Conservation (phyloP, 2,888 invertebrate species). For the Phanerotoma sp. region DNA sequence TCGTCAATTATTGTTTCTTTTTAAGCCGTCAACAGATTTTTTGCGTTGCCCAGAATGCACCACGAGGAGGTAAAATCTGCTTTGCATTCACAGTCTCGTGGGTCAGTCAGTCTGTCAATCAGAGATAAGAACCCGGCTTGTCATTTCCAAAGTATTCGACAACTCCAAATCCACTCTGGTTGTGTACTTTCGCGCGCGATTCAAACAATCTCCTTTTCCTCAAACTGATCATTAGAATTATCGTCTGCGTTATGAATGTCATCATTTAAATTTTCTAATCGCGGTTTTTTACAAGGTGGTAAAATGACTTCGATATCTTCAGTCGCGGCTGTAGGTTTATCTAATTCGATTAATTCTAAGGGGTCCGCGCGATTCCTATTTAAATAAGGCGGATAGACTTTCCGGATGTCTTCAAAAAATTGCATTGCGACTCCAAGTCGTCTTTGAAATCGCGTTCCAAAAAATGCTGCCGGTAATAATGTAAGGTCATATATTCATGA, state of each 20-base stretch:
- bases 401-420: conserved; percentile 23
- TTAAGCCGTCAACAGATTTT: too few species aligned
- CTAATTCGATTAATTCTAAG: conserved; percentile 16
- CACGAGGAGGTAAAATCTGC: conserved; percentile 18
- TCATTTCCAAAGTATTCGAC: too few species aligned
- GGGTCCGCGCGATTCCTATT: conserved; percentile 7
- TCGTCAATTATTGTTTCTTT: too few species aligned
- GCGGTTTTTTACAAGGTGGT: too few species aligned
- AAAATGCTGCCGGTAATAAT: conserved; percentile 17
- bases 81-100: conserved; percentile 13
- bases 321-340: conserved; percentile 18
- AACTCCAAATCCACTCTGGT: conserved; percentile 19
- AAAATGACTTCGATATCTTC: conserved; percentile 3
- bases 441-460: conserved; percentile 8
- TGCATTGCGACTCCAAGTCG: conserved; percentile 19
- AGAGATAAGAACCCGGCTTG: conserved; percentile 7
- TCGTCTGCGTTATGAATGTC: too few species aligned
- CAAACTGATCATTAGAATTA: too few species aligned
- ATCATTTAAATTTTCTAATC: neutral
- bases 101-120: too few species aligned
- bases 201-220: too few species aligned
- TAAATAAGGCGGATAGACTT: conserved; percentile 23
- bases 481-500: conserved; percentile 28
- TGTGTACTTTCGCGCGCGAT: neutral
- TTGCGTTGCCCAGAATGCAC: too few species aligned